These are phyloP conservation scores for Noctua janthina DNA, from an alignment of 2,888 invertebrate genomes.

Conservation along the genomic window DNA sequence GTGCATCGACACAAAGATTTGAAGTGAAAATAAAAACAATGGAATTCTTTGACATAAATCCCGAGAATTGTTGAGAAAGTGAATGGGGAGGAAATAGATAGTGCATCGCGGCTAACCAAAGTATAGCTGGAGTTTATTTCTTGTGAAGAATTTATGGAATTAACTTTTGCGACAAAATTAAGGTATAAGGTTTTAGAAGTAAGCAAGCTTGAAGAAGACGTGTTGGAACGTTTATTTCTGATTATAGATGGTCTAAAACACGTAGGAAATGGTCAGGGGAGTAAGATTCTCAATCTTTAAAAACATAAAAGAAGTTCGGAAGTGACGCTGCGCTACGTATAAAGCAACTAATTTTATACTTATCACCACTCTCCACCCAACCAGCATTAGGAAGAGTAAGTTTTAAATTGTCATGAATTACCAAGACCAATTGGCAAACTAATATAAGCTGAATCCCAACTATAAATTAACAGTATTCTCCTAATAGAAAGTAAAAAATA, in stretches of 20 bases:
- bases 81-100: conserved; percentile 50
- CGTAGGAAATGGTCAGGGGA: neutral
- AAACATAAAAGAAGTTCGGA: neutral
- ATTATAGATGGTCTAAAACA: neutral
- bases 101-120: conserved; percentile 35
- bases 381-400: neutral
- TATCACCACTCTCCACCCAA: neutral
- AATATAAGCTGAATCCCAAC: conserved; percentile 32
- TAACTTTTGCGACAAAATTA: conserved; percentile 1
- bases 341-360: too few species aligned
- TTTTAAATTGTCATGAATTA: neutral
- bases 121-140: conserved; percentile 28
- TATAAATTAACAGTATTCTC: conserved; percentile 35
- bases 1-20: conserved; percentile 79
- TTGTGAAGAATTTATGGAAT: conserved; percentile 26
- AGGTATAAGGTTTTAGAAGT: neutral
- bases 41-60: conserved; percentile 65
- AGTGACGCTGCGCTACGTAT: too few species aligned
- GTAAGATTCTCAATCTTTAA: neutral
- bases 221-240: neutral
- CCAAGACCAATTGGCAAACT: conserved; percentile 13
- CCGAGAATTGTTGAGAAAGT: conserved; percentile 63
- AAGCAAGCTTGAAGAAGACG: neutral
- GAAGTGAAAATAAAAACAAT: conserved; percentile 77
- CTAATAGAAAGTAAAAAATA: conserved; percentile 44